These are phyloP conservation scores for Philereme transversata DNA, from an alignment of 2,888 invertebrate species.

Conservation along the genomic window DNA sequence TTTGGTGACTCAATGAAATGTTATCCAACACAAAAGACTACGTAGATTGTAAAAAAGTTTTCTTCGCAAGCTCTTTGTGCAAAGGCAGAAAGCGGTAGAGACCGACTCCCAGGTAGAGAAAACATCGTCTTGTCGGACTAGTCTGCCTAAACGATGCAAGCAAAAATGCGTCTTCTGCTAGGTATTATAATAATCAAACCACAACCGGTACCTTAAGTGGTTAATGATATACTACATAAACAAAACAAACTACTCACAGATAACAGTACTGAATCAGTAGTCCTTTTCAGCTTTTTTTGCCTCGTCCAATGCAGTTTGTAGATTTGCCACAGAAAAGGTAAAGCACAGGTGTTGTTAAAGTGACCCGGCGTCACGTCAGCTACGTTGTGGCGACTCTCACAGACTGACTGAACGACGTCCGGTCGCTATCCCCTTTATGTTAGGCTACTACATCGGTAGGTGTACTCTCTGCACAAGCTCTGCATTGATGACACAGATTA, in stretches of 20 bases:
- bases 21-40: slow-evolving; percentile 31
- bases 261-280: slow-evolving; percentile 20
- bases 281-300: slow-evolving; percentile 8
- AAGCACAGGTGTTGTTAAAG: slow-evolving; percentile 11
- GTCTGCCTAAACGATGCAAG: slow-evolving; percentile 13
- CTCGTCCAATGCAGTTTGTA: slow-evolving; percentile 3
- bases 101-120: slow-evolving; percentile 32
- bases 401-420: slow-evolving; percentile 74
- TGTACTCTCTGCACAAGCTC: slow-evolving; percentile 52
- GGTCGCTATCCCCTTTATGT: slow-evolving; percentile 78
- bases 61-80: slow-evolving; percentile 17
- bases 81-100: slow-evolving; percentile 13
- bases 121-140: slow-evolving; percentile 20
- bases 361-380: slow-evolving; percentile 47
- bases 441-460: slow-evolving; percentile 70
- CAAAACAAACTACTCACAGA: slow-evolving; percentile 40
- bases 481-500: slow-evolving; percentile 51
- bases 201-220: slow-evolving; percentile 10
- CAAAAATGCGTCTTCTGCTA: slow-evolving; percentile 23
- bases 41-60: slow-evolving; percentile 3
- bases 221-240: slow-evolving; percentile 13
- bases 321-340: slow-evolving; percentile 19
- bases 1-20: slow-evolving; percentile 31
- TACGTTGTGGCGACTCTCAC: slow-evolving; percentile 53
- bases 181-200: slow-evolving; percentile 20